A percentile compares a stretch with the other conserved stretches of the same genome.
Evolutionary conservation across 2,797 vertebrate species (phyloP).

Genomic region (Benthosema pterotum): DNA sequence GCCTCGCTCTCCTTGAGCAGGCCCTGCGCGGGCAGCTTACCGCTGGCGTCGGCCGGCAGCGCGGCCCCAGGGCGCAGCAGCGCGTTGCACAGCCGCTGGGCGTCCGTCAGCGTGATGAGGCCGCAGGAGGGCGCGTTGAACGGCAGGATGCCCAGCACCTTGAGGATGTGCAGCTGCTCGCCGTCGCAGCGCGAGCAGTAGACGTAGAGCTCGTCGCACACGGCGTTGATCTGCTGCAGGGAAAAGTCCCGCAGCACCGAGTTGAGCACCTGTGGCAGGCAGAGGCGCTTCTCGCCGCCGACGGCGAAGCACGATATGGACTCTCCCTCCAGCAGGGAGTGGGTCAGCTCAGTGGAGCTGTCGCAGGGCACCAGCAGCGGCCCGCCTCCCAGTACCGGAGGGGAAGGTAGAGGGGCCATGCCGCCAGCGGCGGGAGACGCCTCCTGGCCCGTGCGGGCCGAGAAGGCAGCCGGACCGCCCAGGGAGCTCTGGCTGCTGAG

Average conservation of each 20-base stretch:
- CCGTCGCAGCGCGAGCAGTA: conserved; percentile 96
- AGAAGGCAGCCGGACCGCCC: conserved; percentile 96
- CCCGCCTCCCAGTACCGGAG: conserved; percentile 90
- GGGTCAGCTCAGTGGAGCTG: conserved; percentile 96
- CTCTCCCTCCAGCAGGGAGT: conserved; percentile 93
- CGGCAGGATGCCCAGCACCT: conserved; percentile 96
- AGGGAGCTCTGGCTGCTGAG: conserved; percentile 97
- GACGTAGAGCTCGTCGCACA: conserved; percentile 96
- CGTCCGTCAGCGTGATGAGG: conserved; percentile 95
- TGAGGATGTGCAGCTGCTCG: conserved; percentile 96
- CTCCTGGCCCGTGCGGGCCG: conserved; percentile 91
- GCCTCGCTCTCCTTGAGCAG: conserved; percentile 90
- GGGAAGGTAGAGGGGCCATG: conserved; percentile 89
- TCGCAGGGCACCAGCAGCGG: conserved; percentile 95
- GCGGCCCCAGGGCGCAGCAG: conserved; percentile 89
- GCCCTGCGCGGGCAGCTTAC: conserved; percentile 85
- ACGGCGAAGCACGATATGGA: conserved; percentile 98
- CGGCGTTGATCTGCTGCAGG: conserved; percentile 96
- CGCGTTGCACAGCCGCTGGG: conserved; percentile 96
- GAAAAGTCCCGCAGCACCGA: conserved; percentile 97
- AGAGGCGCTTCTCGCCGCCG: conserved; percentile 96
- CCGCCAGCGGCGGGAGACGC: conserved; percentile 78
- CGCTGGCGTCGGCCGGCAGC: conserved; percentile 80
- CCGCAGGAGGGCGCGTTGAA: conserved; percentile 97
- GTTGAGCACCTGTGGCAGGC: conserved; percentile 97